Percentiles rank a stretch among this genome's conserved stretches.
Evolutionary conservation across 1,140 invertebrate genomes (phyloP).

Genomic region (Drosophila azteca): DNA sequence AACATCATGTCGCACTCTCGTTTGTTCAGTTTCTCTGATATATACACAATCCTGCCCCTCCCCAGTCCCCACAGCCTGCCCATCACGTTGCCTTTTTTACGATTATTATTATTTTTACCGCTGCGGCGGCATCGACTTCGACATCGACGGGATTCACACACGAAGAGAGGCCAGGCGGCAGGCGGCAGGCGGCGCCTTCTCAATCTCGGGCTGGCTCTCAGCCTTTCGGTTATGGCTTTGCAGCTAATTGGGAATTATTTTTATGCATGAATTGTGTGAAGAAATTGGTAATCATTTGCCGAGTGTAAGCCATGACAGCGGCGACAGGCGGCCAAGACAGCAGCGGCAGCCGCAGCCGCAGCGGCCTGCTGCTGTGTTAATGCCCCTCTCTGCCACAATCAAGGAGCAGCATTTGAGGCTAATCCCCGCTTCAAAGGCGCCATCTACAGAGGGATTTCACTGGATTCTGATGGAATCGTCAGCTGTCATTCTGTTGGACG

Average conservation of each 20-base stretch:
- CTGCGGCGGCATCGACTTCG: constrained; percentile 66
- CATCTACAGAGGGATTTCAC: constrained; percentile 23
- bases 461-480: constrained; percentile 26
- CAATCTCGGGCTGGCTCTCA: constrained; percentile 6
- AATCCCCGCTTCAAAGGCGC: constrained; percentile 5
- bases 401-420: constrained; percentile 1
- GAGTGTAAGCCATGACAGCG: constrained; percentile 50
- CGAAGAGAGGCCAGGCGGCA: constrained; percentile 48
- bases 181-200: constrained; percentile 43
- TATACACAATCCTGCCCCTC: constrained; percentile 24
- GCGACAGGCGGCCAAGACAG: constrained; percentile 30
- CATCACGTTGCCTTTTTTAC: constrained; percentile 61
- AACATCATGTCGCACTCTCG: constrained; percentile 80
- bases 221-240: constrained; percentile 50
- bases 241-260: constrained; percentile 82
- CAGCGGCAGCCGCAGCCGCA: neutral
- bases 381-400: constrained; percentile 1
- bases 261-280: constrained; percentile 82
- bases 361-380: constrained; percentile 45
- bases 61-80: constrained; percentile 5
- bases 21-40: constrained; percentile 40
- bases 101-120: constrained; percentile 80
- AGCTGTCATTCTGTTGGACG: constrained; percentile 14
- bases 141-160: constrained; percentile 10
- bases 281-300: constrained; percentile 79